These are phyloP conservation scores for Callocephalon fimbriatum DNA, from an alignment of 2,113 vertebrate species.

Conservation along the genomic window DNA sequence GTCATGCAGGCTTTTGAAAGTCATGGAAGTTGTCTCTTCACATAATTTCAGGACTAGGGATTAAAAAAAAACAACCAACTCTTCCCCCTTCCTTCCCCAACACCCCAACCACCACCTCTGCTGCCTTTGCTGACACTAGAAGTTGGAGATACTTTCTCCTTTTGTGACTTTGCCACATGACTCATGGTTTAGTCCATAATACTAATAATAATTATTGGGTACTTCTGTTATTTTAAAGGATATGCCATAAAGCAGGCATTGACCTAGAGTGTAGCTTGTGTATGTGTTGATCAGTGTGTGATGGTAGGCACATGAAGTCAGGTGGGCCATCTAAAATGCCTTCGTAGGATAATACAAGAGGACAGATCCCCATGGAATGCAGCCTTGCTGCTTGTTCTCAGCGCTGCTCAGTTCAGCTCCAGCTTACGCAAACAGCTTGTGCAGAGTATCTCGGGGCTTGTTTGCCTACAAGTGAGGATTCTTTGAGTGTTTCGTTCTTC, in stretches of 20 bases:
- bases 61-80: neutral
- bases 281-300: rapidly evolving
- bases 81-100: neutral
- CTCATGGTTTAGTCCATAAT: neutral
- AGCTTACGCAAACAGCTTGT: neutral
- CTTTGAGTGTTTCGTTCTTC: neutral
- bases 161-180: neutral
- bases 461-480: neutral
- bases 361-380: neutral
- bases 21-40: neutral
- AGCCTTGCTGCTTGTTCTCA: rapidly evolving
- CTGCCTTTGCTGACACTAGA: neutral
- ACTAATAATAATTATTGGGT: neutral
- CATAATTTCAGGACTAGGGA: neutral
- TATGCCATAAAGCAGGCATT: neutral
- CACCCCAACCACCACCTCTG: neutral
- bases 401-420: neutral
- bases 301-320: neutral
- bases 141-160: neutral
- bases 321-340: neutral
- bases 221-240: neutral
- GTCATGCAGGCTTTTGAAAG: neutral
- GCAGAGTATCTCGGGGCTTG: neutral
- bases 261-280: rapidly evolving
- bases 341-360: rapidly evolving